Evolutionary conservation across 2,888 invertebrate genomes (phyloP).

Genomic region (Capitulum mitella): DNA sequence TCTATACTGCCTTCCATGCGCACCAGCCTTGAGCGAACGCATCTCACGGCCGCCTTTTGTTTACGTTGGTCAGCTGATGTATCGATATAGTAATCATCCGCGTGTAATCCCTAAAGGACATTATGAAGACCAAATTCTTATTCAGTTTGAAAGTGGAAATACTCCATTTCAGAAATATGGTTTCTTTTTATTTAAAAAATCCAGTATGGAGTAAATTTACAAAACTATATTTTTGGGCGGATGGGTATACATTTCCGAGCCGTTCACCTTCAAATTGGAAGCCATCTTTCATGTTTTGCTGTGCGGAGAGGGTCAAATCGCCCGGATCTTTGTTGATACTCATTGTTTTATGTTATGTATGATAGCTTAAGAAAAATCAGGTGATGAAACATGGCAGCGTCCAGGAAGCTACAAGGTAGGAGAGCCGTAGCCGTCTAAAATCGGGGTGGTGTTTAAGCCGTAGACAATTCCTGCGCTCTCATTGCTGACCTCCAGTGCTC

Average conservation of each 20-base stretch:
- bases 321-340: background rate
- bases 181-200: background rate
- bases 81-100: background rate
- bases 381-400: conserved; percentile 19
- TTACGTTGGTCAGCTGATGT: conserved; percentile 18
- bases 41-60: background rate
- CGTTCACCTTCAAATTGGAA: conserved; percentile 4
- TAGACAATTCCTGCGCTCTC: conserved; percentile 1
- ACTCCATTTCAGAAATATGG: background rate
- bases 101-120: background rate
- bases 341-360: conserved; percentile 18
- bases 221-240: background rate
- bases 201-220: background rate
- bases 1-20: too few relatives aligned
- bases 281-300: conserved; percentile 18
- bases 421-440: background rate
- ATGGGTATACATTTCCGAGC: background rate
- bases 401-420: conserved; percentile 6
- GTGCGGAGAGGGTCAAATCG: too few relatives aligned
- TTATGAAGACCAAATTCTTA: background rate
- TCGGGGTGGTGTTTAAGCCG: background rate
- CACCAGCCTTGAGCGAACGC: too few relatives aligned
- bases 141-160: background rate
- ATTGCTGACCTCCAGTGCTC: too few relatives aligned
- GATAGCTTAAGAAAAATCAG: background rate